A percentile compares a stretch with the other conserved stretches of the same genome.
phyloP scores from a whole-genome alignment of 2,113 vertebrate genomes.

The Riparia riparia region DNA sequence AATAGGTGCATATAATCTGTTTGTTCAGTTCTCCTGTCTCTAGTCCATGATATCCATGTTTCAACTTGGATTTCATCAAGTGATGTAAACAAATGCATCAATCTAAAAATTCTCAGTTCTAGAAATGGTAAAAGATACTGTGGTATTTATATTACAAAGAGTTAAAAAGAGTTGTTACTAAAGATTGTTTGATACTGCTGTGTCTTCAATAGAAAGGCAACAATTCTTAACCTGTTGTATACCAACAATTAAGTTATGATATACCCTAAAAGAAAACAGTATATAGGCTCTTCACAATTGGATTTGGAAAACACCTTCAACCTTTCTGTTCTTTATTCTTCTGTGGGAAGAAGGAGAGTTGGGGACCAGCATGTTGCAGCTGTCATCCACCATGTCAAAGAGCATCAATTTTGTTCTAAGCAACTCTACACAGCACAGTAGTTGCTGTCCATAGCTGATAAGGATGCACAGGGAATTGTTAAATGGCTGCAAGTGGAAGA shows the following conservation, averaged over 20 bases:
- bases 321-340: background rate
- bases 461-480: constrained; percentile 39
- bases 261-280: background rate
- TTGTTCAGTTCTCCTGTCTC: background rate
- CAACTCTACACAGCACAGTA: constrained; percentile 26
- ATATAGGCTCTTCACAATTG: background rate
- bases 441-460: constrained; percentile 52
- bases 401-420: constrained; percentile 66
- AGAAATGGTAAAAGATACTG: background rate
- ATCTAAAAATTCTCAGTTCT: background rate
- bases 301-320: background rate
- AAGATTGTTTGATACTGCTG: background rate
- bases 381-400: constrained; percentile 50
- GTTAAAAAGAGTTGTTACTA: background rate
- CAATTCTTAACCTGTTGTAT: background rate
- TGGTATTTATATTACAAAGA: background rate
- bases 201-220: background rate
- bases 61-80: background rate
- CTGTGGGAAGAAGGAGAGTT: background rate
- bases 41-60: background rate
- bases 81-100: background rate
- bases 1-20: background rate
- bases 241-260: background rate
- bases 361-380: background rate
- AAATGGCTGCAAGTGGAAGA: constrained; percentile 15